These are phyloP conservation scores for Macrobrachium rosenbergii DNA, from an alignment of 1,140 invertebrate species.

Conservation along the genomic window DNA sequence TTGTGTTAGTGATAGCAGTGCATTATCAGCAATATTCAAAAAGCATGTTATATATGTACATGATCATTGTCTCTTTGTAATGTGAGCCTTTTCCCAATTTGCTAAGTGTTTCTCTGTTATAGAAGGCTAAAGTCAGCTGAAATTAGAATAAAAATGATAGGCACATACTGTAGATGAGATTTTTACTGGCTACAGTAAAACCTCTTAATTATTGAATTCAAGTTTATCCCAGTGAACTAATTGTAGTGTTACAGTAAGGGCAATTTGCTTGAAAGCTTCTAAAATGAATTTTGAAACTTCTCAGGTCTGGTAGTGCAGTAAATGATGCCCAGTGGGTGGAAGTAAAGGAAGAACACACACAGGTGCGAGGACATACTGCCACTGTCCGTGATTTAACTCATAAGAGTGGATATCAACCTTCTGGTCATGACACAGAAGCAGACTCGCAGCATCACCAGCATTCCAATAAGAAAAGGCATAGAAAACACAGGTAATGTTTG, in stretches of 20 bases:
- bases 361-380: slow-evolving; percentile 51
- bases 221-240: no score
- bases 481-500: slow-evolving; percentile 66
- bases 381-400: slow-evolving; percentile 56
- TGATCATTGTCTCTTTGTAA: no score
- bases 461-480: slow-evolving; percentile 62
- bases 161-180: no score
- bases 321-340: slow-evolving; percentile 60
- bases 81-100: no score
- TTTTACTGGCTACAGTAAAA: no score
- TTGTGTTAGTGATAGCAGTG: background rate
- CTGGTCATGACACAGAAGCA: slow-evolving; percentile 60
- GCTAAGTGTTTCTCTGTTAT: no score
- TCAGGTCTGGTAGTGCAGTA: slow-evolving; percentile 56
- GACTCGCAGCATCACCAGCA: slow-evolving; percentile 58
- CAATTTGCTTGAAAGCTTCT: background rate
- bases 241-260: background rate
- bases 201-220: background rate
- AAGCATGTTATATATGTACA: background rate
- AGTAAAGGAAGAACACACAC: slow-evolving; percentile 53
- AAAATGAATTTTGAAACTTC: background rate
- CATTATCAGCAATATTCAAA: background rate
- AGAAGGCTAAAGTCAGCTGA: no score
- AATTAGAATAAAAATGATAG: no score
- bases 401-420: slow-evolving; percentile 61